Evolutionary conservation across 1,140 invertebrate species (phyloP).

Genomic region (Aphis craccivora): DNA sequence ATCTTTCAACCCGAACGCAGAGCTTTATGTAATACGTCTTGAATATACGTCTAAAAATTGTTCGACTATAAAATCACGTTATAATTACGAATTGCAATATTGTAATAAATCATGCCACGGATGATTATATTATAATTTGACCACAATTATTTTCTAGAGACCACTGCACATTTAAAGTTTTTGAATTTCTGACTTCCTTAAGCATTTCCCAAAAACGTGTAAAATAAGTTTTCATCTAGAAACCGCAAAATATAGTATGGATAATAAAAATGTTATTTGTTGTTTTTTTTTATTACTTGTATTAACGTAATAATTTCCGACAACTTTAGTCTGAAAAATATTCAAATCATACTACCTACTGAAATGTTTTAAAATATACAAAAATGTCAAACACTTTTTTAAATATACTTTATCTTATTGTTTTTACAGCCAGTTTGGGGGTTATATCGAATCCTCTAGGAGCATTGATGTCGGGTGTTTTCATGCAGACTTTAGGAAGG

Average conservation of each 20-base stretch:
- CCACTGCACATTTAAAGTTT: not conserved
- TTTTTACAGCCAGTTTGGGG: conserved; percentile 71
- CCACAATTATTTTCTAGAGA: not conserved
- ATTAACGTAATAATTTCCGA: not conserved
- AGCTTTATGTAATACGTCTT: not conserved
- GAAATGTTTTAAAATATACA: not conserved
- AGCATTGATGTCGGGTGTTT: conserved; percentile 72
- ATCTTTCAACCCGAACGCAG: not conserved
- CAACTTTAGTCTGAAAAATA: not conserved
- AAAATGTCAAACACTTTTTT: not conserved
- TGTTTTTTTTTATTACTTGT: not conserved
- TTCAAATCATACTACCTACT: not conserved
- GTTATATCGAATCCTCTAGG: conserved; percentile 77
- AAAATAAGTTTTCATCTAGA: not conserved
- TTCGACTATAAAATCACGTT: not conserved
- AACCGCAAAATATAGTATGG: not conserved
- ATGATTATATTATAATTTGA: too few relatives aligned
- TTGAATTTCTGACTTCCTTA: not conserved
- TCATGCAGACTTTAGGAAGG: conserved; percentile 75
- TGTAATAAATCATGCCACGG: not conserved
- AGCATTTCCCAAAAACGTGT: not conserved
- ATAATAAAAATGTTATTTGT: not conserved
- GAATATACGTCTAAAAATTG: not conserved
- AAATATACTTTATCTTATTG: not conserved
- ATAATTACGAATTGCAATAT: not conserved